phyloP scores from a whole-genome alignment of 1,140 invertebrate species.

The Brachionus sp. region DNA sequence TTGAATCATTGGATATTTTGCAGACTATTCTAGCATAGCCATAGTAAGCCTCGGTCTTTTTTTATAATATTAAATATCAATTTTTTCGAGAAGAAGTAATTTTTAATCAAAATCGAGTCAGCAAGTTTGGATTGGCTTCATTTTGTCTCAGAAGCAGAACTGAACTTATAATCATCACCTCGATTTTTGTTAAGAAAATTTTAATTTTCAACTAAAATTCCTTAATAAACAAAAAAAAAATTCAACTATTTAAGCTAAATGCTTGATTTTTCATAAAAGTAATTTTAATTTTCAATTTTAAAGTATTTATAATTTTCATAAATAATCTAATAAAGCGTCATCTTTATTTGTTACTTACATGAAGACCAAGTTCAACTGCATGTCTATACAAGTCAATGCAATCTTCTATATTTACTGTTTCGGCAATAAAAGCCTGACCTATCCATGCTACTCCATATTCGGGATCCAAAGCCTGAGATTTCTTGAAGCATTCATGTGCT shows the following conservation, averaged over 20 bases:
- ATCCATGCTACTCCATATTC: constrained; percentile 41
- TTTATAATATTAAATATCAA: neutral
- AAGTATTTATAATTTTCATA: constrained; percentile 33
- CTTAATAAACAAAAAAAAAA: neutral
- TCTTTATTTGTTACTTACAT: constrained; percentile 14
- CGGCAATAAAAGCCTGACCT: constrained; percentile 40
- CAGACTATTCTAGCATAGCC: constrained; percentile 33
- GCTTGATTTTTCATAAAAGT: neutral
- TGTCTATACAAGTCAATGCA: constrained; percentile 39
- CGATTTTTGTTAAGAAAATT: constrained; percentile 8
- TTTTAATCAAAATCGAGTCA: constrained; percentile 30
- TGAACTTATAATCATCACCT: constrained; percentile 40
- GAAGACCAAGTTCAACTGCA: constrained; percentile 31
- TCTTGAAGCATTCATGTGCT: constrained; percentile 42
- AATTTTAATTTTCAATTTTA: neutral
- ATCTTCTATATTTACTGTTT: constrained; percentile 27
- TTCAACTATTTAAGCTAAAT: neutral
- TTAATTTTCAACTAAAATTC: neutral
- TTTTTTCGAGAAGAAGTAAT: neutral
- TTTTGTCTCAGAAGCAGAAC: constrained; percentile 45
- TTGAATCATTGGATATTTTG: constrained; percentile 9
- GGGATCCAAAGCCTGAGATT: constrained; percentile 32
- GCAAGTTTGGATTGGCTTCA: constrained; percentile 33
- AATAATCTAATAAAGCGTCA: neutral
- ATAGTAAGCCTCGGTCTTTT: constrained; percentile 1